Evolutionary conservation across 2,113 vertebrate genomes (phyloP).

Genomic region (Amphiprion ocellaris): DNA sequence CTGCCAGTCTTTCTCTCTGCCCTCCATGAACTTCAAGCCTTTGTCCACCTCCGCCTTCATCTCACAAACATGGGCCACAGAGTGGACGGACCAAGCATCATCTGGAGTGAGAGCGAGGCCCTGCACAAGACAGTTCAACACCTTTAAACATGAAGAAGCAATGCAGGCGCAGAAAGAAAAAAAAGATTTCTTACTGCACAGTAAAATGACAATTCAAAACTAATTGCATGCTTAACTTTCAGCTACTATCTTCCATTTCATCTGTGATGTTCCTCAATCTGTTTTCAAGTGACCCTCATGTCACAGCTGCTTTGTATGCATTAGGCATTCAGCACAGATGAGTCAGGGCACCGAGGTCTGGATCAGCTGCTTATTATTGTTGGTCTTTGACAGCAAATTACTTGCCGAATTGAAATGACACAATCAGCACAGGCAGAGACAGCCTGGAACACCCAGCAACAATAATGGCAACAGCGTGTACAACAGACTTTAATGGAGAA

Average conservation of each 20-base stretch:
- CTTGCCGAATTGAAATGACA: neutral
- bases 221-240: constrained; percentile 1
- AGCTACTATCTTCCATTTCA: constrained; percentile 3
- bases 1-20: constrained; percentile 91
- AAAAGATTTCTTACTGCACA: neutral
- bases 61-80: constrained; percentile 93
- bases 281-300: constrained; percentile 8
- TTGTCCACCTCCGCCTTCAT: constrained; percentile 91
- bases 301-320: constrained; percentile 25
- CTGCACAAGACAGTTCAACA: constrained; percentile 70
- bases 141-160: neutral
- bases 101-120: constrained; percentile 85
- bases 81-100: constrained; percentile 92
- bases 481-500: neutral
- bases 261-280: constrained; percentile 2
- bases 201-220: constrained; percentile 2
- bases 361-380: constrained; percentile 29
- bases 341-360: neutral
- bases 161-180: neutral
- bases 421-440: constrained; percentile 3
- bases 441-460: neutral
- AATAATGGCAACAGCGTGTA: neutral
- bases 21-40: constrained; percentile 91
- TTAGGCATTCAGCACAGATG: neutral
- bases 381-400: constrained; percentile 26